These are phyloP conservation scores for Semaprochilodus insignis DNA, from an alignment of 2,797 vertebrate species.

Conservation along the genomic window DNA sequence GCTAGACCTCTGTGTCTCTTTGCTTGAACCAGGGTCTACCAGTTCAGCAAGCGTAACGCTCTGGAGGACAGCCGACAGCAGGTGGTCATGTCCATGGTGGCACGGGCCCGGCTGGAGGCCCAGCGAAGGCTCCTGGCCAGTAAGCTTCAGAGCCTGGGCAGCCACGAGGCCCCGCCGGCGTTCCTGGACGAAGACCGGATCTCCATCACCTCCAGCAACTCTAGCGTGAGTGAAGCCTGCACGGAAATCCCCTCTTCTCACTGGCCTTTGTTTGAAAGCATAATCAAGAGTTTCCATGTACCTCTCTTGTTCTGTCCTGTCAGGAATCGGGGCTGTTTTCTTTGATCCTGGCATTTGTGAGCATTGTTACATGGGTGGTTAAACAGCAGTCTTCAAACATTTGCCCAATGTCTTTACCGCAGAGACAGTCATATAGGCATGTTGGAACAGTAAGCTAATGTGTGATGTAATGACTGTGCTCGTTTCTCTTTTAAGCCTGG, in stretches of 20 bases:
- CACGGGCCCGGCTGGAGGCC: constrained; percentile 84
- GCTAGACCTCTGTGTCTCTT: neutral
- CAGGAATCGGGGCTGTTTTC: neutral
- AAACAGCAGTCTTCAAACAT: constrained; percentile 22
- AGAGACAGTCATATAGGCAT: neutral
- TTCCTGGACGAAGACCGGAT: constrained; percentile 78
- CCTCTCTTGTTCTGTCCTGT: neutral
- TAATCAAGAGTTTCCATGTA: neutral
- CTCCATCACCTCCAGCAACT: constrained; percentile 75
- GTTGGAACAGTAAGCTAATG: constrained; percentile 13
- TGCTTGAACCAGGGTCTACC: constrained; percentile 80
- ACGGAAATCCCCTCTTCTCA: neutral
- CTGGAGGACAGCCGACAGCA: constrained; percentile 88
- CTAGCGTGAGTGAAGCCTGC: constrained; percentile 74
- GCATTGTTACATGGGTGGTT: constrained; percentile 10
- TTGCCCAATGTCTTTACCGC: constrained; percentile 9
- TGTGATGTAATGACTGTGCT: constrained; percentile 20
- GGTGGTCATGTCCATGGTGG: constrained; percentile 82
- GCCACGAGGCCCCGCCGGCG: constrained; percentile 76
- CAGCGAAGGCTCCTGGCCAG: constrained; percentile 84
- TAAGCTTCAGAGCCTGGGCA: constrained; percentile 82
- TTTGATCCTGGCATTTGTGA: constrained; percentile 10
- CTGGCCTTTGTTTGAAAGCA: neutral
- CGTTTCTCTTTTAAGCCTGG: constrained; percentile 6
- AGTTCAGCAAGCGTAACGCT: constrained; percentile 87